phyloP scores from a whole-genome alignment of 2,888 invertebrate genomes.

The Invenusta paracnida region DNA sequence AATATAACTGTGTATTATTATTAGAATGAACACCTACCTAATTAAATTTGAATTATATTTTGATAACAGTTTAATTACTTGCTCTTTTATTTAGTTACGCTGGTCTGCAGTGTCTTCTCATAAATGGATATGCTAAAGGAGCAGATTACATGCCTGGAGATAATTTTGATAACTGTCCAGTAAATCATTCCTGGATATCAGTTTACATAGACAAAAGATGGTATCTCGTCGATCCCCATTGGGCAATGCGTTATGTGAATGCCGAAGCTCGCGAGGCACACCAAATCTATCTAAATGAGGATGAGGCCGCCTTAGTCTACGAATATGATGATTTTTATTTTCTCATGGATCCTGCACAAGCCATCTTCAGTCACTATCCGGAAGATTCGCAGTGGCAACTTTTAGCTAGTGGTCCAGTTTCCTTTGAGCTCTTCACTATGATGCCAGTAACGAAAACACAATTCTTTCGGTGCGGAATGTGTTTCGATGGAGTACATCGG shows the following conservation, averaged over 20 bases:
- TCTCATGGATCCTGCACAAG: slow-evolving; percentile 7
- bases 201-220: slow-evolving; percentile 60
- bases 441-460: background rate
- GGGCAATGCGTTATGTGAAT: slow-evolving; percentile 50
- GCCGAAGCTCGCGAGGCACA: background rate
- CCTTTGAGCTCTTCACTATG: background rate
- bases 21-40: background rate
- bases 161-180: slow-evolving; percentile 57
- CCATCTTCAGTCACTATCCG: slow-evolving; percentile 23
- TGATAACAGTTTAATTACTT: background rate
- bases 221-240: slow-evolving; percentile 60
- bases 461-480: background rate
- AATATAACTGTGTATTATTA: too few relatives aligned
- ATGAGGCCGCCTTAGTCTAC: background rate
- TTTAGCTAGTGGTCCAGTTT: background rate
- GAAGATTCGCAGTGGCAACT: slow-evolving; percentile 25
- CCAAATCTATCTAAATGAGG: background rate
- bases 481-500: background rate
- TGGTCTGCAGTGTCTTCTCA: slow-evolving; percentile 59
- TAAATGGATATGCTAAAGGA: slow-evolving; percentile 60
- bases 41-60: background rate
- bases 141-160: slow-evolving; percentile 60
- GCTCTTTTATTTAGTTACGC: slow-evolving; percentile 52
- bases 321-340: slow-evolving; percentile 31
- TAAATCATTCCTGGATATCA: slow-evolving; percentile 61